Conservation (phyloP, 2,113 vertebrate species). For the Garra rufa region DNA sequence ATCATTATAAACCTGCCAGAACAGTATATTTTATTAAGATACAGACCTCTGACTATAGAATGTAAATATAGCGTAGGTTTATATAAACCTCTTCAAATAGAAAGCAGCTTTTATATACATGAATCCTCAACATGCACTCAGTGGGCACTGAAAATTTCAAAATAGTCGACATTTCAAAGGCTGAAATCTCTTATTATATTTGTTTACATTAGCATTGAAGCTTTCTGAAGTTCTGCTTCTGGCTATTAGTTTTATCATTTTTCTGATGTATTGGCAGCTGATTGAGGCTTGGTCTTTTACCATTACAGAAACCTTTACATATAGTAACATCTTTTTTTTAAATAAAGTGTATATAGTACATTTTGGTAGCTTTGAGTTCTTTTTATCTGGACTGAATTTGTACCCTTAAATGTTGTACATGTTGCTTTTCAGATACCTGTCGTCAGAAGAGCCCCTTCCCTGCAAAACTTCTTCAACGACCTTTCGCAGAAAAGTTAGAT, state of each 20-base stretch:
- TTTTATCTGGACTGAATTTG: background rate
- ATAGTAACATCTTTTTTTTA: background rate
- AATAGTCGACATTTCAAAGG: background rate
- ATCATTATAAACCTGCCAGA: conserved; percentile 32
- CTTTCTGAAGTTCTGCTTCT: background rate
- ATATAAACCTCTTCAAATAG: background rate
- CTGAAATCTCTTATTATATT: background rate
- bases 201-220: background rate
- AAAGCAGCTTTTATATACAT: conserved; percentile 39
- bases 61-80: conserved; percentile 38
- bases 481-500: conserved; percentile 43
- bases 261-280: conserved; percentile 37
- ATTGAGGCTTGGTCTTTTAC: background rate
- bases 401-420: conserved; percentile 39
- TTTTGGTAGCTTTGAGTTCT: conserved; percentile 11
- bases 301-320: conserved; percentile 2
- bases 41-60: conserved; percentile 6
- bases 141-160: background rate
- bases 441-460: conserved; percentile 47
- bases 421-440: conserved; percentile 53
- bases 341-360: conserved; percentile 32
- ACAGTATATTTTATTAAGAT: conserved; percentile 20
- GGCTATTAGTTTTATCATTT: background rate
- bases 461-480: conserved; percentile 52
- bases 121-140: background rate